Base-by-base conservation (phyloP, 2,888 invertebrate genomes). In the Colostygia pectinataria region DNA sequence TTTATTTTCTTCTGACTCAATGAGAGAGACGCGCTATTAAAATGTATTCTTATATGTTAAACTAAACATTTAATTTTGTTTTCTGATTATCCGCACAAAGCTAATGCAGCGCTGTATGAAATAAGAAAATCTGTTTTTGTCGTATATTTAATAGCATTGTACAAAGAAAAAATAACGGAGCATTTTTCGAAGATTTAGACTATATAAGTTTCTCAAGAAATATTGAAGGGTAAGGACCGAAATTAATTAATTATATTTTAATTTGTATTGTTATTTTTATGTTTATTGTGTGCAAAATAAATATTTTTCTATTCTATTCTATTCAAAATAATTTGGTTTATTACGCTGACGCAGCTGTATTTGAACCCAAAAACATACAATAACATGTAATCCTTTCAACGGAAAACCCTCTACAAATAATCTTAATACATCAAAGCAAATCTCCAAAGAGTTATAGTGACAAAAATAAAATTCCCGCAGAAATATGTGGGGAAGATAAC, bases 401-500 rank as follows among this genome's bases (percentile, higher is more conserved):
- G 14, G 9, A 20, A 33, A 25, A 23, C 14, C 9, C 20, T 14
- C 8, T 2, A 39, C 27, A 46, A 40, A 40, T 39, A 27, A 32
- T 41, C 28, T 8, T 51, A 40, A 43, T 45, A 33, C 37, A 42
- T 52, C 41, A 52, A 46, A 46, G 45, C 25, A 49, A 48, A 55
- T 48, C 44, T 45, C 31, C 25, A 28, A 50, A 46, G 42, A 46
- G 33, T 51, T 46, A 46, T 43, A 41, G 52, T 42, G 50, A 48
- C 56, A 51, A 44, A 49, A 48, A 45, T 48, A 37, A 41, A 45
- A 52, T 34, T 52, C 38, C 29, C 10, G 9, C 32, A 37, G 24
- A 55, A 54, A 55, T 59, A 51, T 57, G 58, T 51, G 40, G 50
- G 50, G 10, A 55, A 61, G 57, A 71, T 68, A 63, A 66, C 55